Evolutionary conservation across 2,113 vertebrate genomes (phyloP).

Genomic region (Coregonus clupeaformis): DNA sequence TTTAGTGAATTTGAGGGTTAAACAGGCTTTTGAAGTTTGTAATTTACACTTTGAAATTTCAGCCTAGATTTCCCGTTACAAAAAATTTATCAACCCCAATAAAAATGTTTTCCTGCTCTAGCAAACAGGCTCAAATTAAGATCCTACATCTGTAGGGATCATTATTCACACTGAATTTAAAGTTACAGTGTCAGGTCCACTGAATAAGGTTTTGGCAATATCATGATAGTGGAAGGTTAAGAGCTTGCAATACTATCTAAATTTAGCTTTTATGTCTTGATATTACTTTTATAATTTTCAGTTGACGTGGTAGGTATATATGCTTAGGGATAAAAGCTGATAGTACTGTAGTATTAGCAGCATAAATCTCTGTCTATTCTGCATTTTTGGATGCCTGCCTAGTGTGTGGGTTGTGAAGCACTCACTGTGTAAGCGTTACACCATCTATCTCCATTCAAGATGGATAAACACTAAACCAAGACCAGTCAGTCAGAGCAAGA

Average conservation of each 20-base stretch:
- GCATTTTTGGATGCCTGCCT: conserved; percentile 32
- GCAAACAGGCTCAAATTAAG: too few species aligned
- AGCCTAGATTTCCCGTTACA: too few species aligned
- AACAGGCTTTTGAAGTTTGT: too few species aligned
- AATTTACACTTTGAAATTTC: too few species aligned
- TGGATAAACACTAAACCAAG: conserved; percentile 31
- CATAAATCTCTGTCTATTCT: conserved; percentile 34
- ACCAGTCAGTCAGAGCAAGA: conserved; percentile 17
- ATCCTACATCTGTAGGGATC: conserved; percentile 14
- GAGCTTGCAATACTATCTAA: conserved; percentile 9
- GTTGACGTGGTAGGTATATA: too few species aligned
- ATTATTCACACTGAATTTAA: conserved; percentile 33
- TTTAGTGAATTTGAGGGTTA: too few species aligned
- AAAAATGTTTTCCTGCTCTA: too few species aligned
- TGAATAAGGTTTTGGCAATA: background rate
- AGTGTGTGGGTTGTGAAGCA: conserved; percentile 35
- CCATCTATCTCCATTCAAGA: conserved; percentile 33
- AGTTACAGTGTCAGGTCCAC: conserved; percentile 23
- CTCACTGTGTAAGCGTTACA: conserved; percentile 20
- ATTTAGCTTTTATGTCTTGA: too few species aligned
- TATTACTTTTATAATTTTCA: background rate
- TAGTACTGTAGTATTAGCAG: conserved; percentile 25
- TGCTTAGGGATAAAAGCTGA: conserved; percentile 36
- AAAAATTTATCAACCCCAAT: too few species aligned
- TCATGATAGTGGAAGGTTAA: conserved; percentile 25